Conservation (phyloP, 2,888 invertebrate species). For the Boloria selene region DNA sequence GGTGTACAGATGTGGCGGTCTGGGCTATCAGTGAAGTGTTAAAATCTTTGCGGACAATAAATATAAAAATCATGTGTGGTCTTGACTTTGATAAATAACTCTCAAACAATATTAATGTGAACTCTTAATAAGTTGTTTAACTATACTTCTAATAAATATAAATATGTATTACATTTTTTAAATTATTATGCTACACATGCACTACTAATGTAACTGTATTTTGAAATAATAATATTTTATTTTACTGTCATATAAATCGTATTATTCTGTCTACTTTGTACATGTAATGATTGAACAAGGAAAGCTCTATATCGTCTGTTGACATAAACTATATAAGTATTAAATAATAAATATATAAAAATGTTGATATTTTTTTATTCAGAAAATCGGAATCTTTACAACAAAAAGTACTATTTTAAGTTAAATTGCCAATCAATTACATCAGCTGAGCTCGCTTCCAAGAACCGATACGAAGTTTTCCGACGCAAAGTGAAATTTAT, state of each 20-base stretch:
- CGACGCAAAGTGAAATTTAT: slow-evolving; percentile 51
- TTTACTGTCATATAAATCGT: no score
- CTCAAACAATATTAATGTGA: slow-evolving; percentile 7
- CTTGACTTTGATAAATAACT: slow-evolving; percentile 17
- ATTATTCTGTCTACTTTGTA: no score
- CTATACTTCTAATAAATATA: not conserved
- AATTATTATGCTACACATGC: no score
- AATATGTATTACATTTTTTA: no score
- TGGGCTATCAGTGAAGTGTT: slow-evolving; percentile 45
- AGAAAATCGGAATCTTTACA: slow-evolving; percentile 8
- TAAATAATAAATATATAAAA: not conserved
- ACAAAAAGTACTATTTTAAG: slow-evolving; percentile 37
- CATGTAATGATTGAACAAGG: no score
- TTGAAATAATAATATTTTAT: no score
- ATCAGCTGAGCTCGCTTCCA: slow-evolving; percentile 33
- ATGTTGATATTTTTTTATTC: not conserved
- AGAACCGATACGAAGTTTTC: slow-evolving; percentile 41
- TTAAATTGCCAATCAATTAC: slow-evolving; percentile 41
- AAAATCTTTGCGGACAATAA: slow-evolving; percentile 43
- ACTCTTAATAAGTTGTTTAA: slow-evolving; percentile 3
- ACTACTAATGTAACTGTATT: no score
- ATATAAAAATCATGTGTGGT: slow-evolving; percentile 38
- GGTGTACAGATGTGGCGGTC: slow-evolving; percentile 72
- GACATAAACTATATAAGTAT: no score
- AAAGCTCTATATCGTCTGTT: no score